A percentile compares a stretch with the other conserved stretches of the same genome.
phyloP scores from a whole-genome alignment of 92 coral and sea anemone species.

The Epizoanthus stellaris region DNA sequence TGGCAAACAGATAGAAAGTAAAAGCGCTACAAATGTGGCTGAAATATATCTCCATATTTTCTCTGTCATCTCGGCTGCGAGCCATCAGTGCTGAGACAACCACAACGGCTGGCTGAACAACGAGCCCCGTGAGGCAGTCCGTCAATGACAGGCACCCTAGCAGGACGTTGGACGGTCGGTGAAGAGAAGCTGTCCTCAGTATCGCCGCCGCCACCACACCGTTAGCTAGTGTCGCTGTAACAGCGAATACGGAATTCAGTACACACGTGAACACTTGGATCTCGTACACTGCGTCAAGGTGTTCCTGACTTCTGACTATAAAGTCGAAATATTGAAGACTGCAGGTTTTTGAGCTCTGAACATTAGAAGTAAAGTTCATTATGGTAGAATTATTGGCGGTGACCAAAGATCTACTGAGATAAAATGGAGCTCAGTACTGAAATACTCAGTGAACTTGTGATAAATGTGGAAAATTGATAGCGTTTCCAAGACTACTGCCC shows the following conservation, averaged over 20 bases:
- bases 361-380: neutral
- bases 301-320: neutral
- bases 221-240: conserved; percentile 1
- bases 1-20: neutral
- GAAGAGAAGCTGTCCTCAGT: neutral
- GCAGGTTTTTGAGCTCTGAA: neutral
- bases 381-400: neutral
- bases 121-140: neutral
- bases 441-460: too few species aligned
- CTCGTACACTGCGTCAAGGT: conserved; percentile 6
- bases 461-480: too few species aligned
- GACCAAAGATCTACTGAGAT: too few species aligned
- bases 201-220: neutral
- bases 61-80: neutral
- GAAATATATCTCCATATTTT: neutral
- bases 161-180: neutral
- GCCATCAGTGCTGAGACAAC: conserved; percentile 13
- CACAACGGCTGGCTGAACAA: conserved; percentile 1
- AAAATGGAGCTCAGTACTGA: too few species aligned
- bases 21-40: neutral
- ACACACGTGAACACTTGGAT: conserved; percentile 10
- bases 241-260: neutral
- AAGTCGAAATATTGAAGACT: neutral
- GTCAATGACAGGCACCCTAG: neutral
- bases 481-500: too few species aligned